These are phyloP conservation scores for Hylomyscus alleni DNA, from an alignment of 2,797 vertebrate species.

Conservation along the genomic window DNA sequence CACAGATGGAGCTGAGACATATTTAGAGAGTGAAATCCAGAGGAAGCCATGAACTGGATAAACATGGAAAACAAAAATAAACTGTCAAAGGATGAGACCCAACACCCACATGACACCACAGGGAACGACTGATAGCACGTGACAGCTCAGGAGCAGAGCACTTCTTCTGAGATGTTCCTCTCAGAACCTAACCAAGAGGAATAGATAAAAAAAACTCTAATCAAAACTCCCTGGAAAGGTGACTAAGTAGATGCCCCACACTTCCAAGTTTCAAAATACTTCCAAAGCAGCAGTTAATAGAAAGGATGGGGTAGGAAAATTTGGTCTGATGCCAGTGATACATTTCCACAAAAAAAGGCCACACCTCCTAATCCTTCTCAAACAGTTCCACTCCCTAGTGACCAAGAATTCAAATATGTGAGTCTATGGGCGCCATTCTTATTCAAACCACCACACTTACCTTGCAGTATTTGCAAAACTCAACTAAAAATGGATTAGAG, in stretches of 20 bases:
- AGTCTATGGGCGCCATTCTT: too few relatives aligned
- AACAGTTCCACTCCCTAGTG: too few relatives aligned
- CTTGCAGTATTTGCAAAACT: not conserved
- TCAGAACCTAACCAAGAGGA: not conserved
- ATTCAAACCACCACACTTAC: not conserved
- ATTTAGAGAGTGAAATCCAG: conserved; percentile 37
- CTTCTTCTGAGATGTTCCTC: not conserved
- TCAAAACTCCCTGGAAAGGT: not conserved
- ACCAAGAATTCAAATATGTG: too few relatives aligned
- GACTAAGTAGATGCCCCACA: not conserved
- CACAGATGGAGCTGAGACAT: not conserved
- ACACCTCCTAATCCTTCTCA: too few relatives aligned
- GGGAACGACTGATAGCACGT: not conserved
- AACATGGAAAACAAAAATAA: not conserved
- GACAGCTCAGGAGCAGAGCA: not conserved
- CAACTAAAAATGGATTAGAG: not conserved
- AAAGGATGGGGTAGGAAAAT: not conserved
- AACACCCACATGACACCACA: not conserved
- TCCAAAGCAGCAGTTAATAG: not conserved
- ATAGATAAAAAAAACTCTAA: not conserved
- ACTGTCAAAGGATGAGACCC: not conserved
- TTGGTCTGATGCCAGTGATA: not conserved
- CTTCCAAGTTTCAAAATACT: not conserved
- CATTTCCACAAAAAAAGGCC: too few relatives aligned
- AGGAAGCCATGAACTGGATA: conserved; percentile 26